Conservation (phyloP, 2,888 invertebrate genomes). For the Temnothorax rugatulus region DNA sequence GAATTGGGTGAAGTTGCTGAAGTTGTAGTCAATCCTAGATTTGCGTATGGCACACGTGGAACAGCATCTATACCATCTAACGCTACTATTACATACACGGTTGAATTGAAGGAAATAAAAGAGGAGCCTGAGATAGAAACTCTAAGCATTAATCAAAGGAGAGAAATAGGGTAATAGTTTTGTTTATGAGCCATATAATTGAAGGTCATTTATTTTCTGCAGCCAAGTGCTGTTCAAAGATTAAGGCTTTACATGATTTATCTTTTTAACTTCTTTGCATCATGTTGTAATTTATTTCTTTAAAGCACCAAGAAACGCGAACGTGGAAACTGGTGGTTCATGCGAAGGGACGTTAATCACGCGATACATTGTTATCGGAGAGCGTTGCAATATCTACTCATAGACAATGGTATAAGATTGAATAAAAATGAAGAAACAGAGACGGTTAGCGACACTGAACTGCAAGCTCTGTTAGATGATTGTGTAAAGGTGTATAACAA, state of each 20-base stretch:
- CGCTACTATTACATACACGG: slow-evolving; percentile 90
- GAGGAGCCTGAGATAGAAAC: slow-evolving; percentile 91
- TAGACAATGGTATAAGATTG: slow-evolving; percentile 88
- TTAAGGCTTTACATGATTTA: neutral
- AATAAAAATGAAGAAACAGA: slow-evolving; percentile 86
- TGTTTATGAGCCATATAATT: neutral
- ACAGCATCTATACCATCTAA: slow-evolving; percentile 90
- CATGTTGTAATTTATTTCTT: slow-evolving; percentile 50
- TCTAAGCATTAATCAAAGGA: slow-evolving; percentile 90
- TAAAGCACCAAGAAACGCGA: slow-evolving; percentile 91
- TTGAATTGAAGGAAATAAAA: slow-evolving; percentile 91
- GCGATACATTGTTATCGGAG: slow-evolving; percentile 96
- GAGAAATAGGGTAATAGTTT: slow-evolving; percentile 91
- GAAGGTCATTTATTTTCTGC: neutral
- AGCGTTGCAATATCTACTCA: slow-evolving; percentile 93
- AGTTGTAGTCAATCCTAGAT: slow-evolving; percentile 91
- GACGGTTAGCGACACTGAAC: slow-evolving; percentile 87
- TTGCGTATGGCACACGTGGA: slow-evolving; percentile 94
- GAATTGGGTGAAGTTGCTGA: slow-evolving; percentile 92
- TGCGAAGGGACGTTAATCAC: slow-evolving; percentile 92
- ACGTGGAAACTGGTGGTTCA: slow-evolving; percentile 97
- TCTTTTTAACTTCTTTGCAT: slow-evolving; percentile 29
- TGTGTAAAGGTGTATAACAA: slow-evolving; percentile 95
- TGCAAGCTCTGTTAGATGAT: slow-evolving; percentile 92
- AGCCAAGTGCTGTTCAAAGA: neutral